These are phyloP conservation scores for Cantharis nigra DNA, from an alignment of 2,888 invertebrate genomes.

Conservation along the genomic window DNA sequence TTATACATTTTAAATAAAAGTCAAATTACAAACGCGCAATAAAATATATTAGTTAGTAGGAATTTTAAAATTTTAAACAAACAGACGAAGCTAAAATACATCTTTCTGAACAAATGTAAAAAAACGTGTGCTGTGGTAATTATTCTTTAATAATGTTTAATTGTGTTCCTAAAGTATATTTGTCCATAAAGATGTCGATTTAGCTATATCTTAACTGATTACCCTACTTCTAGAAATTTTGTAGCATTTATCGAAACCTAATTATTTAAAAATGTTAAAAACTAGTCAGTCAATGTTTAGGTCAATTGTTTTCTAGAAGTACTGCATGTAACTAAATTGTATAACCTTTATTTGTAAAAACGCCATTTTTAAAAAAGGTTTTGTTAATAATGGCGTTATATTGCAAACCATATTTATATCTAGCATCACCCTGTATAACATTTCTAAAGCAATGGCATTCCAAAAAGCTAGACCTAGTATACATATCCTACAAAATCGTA, in stretches of 20 bases:
- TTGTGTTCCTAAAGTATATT: not conserved
- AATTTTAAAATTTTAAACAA: not conserved
- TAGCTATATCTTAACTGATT: not conserved
- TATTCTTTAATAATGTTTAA: not conserved
- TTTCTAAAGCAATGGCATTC: not conserved
- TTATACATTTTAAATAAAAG: not conserved
- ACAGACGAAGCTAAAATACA: not conserved
- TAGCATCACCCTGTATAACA: slow-evolving; percentile 16
- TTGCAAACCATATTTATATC: not conserved
- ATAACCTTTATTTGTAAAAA: not conserved
- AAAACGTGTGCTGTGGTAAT: not conserved
- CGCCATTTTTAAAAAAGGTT: not conserved
- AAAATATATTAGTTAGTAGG: not conserved
- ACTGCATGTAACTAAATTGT: not conserved
- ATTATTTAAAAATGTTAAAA: not conserved
- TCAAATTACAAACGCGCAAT: not conserved
- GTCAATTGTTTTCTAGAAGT: slow-evolving; percentile 26
- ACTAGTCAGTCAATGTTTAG: slow-evolving; percentile 30
- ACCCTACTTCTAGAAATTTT: not conserved
- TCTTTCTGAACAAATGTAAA: not conserved
- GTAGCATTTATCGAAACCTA: not conserved
- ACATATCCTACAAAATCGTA: slow-evolving; percentile 15
- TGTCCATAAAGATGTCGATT: not conserved
- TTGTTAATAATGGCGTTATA: not conserved
- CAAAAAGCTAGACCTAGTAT: slow-evolving; percentile 5